Base-by-base conservation (phyloP, 2,888 invertebrate species). In the Phlogophora meticulosa region DNA sequence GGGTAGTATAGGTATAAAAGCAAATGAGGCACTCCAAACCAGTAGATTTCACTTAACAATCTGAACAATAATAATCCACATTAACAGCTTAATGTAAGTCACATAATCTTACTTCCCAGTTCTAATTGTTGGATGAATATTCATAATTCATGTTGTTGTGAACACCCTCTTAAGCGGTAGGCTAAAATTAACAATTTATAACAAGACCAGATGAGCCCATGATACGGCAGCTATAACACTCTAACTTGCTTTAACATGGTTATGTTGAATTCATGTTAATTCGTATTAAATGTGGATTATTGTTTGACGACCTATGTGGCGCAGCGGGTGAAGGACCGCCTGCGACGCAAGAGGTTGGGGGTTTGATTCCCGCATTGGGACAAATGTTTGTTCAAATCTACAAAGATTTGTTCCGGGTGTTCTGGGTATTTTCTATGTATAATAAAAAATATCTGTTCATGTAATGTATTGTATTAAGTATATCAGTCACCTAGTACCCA, bases 121-220 rank as follows among this genome's bases (percentile, higher is more conserved):
- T 58, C 20, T 52, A 62, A 77, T 71, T 77, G 45, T 46, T 59
- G 24, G 10, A 46, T 77, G 77, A 77, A 77, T 71, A 77, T 77
- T 59, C 49, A 74, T 77, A 22, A 64, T 71, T 76, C n/a, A 45
- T 49, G 15, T 62, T 53, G 46, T 57, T 55, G 4, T n/a, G 38
- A 67, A 59, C 52, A 52, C 36, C 51, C 42, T 22, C 13, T 22
- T 51, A 34, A 63, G 20, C 28, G 28, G 24, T 4, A 46, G 7
- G 11, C 43, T 60, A 58, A 45, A 57, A 46, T 76, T 48, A 40
- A 76, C 76, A 49, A 71, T 71, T 76, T 70, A 36, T 56, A 70
- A 53, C 57, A 48, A 53, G 57, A 55, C 58, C 49, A 32, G 22
- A 32, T 36, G 48, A 40, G 40, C 20, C 45, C 24, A 62, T 36